phyloP scores from a whole-genome alignment of 2,113 vertebrate species.

The Thamnaconus septentrionalis region DNA sequence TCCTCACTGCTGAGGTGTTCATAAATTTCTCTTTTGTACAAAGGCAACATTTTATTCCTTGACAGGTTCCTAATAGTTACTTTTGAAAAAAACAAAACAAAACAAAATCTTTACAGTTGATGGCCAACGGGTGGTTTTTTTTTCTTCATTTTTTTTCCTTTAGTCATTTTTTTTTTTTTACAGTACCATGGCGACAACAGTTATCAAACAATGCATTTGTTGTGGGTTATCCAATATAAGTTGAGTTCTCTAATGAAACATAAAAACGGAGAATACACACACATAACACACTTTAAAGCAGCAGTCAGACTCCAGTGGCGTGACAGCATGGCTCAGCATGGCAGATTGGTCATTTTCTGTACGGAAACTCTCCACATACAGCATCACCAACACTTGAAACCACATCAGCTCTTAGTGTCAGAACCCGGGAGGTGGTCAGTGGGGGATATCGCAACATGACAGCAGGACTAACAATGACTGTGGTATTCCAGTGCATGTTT shows the following conservation, averaged over 20 bases:
- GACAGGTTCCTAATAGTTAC: conserved; percentile 93
- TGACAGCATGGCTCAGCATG: conserved; percentile 94
- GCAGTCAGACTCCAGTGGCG: conserved; percentile 86
- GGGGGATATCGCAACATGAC: conserved; percentile 26
- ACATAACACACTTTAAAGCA: conserved; percentile 87
- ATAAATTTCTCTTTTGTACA: conserved; percentile 99
- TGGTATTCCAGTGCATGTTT: conserved; percentile 44
- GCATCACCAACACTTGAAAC: conserved; percentile 57
- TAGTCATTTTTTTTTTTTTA: conserved; percentile 40
- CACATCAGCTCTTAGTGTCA: conserved; percentile 38
- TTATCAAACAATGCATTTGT: conserved; percentile 89
- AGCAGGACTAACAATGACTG: conserved; percentile 31
- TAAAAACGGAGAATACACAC: conserved; percentile 80
- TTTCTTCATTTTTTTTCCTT: conserved; percentile 41
- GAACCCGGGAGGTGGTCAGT: conserved; percentile 41
- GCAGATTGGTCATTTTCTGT: conserved; percentile 84
- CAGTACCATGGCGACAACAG: conserved; percentile 95
- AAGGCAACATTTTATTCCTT: conserved; percentile 91
- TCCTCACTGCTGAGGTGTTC: conserved; percentile 91
- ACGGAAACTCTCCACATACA: conserved; percentile 67
- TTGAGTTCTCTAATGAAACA: conserved; percentile 80
- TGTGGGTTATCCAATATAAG: conserved; percentile 67
- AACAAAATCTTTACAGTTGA: conserved; percentile 85
- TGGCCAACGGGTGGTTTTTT: conserved; percentile 77
- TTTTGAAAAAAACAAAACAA: conserved; percentile 71